These are phyloP conservation scores for Furcifer pardalis DNA, from an alignment of 2,797 vertebrate genomes.

Conservation along the genomic window DNA sequence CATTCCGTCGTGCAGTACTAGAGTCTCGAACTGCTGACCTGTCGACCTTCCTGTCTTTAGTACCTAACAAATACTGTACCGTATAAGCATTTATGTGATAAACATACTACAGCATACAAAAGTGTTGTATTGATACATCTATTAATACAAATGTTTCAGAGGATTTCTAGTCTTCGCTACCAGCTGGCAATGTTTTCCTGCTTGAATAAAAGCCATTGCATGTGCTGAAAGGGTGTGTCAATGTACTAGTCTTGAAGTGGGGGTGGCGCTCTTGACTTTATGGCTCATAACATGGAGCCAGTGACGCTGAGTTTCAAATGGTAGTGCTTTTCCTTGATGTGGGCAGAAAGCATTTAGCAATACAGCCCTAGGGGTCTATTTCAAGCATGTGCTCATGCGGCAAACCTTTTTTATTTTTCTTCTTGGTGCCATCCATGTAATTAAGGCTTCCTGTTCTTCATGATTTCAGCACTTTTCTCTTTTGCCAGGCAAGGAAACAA, in stretches of 20 bases:
- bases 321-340: constrained; percentile 44
- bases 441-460: background rate
- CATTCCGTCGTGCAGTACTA: too few relatives aligned
- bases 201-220: background rate
- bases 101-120: background rate
- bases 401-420: constrained; percentile 38
- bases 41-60: too few relatives aligned
- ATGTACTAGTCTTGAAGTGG: rapidly evolving
- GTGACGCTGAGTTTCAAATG: background rate
- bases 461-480: background rate
- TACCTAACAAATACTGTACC: too few relatives aligned
- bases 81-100: background rate
- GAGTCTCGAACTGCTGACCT: too few relatives aligned
- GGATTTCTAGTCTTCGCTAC: background rate
- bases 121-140: background rate
- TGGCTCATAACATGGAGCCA: background rate
- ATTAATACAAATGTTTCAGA: background rate
- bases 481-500: background rate
- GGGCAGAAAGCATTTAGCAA: constrained; percentile 34
- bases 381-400: constrained; percentile 15
- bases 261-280: background rate
- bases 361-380: constrained; percentile 24
- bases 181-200: background rate
- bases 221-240: background rate
- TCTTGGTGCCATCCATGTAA: background rate